Evolutionary conservation across 1,140 invertebrate species (phyloP).

Genomic region (Bombus breviceps): DNA sequence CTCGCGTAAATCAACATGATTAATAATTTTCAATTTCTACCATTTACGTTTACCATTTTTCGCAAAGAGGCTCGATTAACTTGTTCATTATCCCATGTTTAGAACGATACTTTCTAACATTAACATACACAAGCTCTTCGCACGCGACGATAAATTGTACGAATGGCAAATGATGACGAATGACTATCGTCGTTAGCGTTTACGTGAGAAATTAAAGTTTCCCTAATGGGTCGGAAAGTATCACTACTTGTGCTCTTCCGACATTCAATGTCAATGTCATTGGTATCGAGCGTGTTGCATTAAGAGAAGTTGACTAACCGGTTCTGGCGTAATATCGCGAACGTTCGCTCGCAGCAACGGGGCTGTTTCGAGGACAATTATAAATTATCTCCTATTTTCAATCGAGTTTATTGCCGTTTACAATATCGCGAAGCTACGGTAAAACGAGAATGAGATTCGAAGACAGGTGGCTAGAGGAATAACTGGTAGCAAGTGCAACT

Average conservation of each 20-base stretch:
- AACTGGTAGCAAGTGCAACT: not conserved
- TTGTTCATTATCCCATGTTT: not conserved
- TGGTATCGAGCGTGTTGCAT: conserved; percentile 42
- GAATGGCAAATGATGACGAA: conserved; percentile 31
- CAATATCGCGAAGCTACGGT: conserved; percentile 4
- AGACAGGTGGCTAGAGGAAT: not conserved
- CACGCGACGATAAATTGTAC: not conserved
- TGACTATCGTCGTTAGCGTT: not conserved
- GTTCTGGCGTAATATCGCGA: conserved; percentile 59
- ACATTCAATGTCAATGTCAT: conserved; percentile 60
- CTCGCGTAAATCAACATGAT: not conserved
- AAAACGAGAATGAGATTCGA: not conserved
- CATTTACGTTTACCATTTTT: not conserved
- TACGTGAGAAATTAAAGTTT: conserved; percentile 13
- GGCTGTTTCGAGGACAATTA: conserved; percentile 57
- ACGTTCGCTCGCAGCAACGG: conserved; percentile 7
- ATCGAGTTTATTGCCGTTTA: conserved; percentile 58
- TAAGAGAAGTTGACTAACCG: conserved; percentile 52
- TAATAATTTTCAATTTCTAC: conserved; percentile 16
- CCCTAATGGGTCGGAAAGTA: conserved; percentile 19
- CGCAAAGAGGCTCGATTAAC: not conserved
- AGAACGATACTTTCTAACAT: not conserved
- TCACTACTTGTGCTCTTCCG: not conserved
- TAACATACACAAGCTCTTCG: not conserved
- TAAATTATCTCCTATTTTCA: conserved; percentile 60